Base-by-base conservation (phyloP, 2,113 vertebrate genomes). In the Notechis scutatus region DNA sequence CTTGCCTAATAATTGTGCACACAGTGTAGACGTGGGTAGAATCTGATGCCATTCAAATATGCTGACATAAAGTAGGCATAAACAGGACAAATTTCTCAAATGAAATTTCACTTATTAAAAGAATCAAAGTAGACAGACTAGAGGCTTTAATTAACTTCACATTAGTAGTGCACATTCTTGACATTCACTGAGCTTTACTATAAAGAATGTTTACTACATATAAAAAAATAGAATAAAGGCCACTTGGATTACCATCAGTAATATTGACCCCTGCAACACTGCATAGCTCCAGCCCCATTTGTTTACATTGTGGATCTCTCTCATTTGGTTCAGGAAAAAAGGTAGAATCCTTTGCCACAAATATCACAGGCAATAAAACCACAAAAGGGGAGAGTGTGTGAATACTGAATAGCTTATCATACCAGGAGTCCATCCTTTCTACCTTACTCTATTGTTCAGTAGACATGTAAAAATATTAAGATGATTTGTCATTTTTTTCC, bases 261-360 rank as follows among this genome's bases (percentile, higher is more conserved):
- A 92, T 92, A 96, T 81, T 86, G 90, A 92, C 45, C 45, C 87
- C 56, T 87, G 85, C 94, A 95, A 96, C 94, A 92, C 86, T 92
- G 91, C 54, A 95, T 69, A 93, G 93, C 91, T 94, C 93, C 94
- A 95, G 96, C 91, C 90, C 91, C 34, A 90, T 95, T 97, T 98
- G 97, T 98, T 97, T 97, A 97, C 94, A 91, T 96, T 96, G 94
- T 96, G 94, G 90, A 95, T 96, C 96, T 90, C 90, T 59, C 61
- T 55, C 89, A 92, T 88, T 94, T 93, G 92, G 42, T 94, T 94
- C 86, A 95, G 14, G 90, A 93, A 95, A 94, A 95, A 94, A 96
- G 85, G 64, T 1, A 47, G 64, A 93, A 93, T 94, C 91, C 93
- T 91, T 93, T 52, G 59, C 24, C 90, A 52, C 74, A 93, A 95